Percentiles rank a stretch among this genome's conserved stretches.
phyloP scores from a whole-genome alignment of 2,797 vertebrate genomes.

The Chiloscyllium punctatum region DNA sequence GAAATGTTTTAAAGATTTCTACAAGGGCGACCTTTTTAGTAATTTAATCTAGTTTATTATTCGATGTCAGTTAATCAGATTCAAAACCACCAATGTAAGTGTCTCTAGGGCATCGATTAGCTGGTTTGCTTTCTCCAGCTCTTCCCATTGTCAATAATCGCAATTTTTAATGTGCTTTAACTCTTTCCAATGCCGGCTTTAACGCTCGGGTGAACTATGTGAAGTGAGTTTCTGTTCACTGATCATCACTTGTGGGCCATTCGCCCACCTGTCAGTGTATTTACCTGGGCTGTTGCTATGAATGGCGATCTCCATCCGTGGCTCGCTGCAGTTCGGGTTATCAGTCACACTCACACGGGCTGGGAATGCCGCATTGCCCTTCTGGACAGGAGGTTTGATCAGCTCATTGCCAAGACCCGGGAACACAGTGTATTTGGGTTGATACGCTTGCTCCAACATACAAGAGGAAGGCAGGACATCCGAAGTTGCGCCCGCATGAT shows the following conservation, averaged over 20 bases:
- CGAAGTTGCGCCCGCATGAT: not conserved
- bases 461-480: not conserved
- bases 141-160: not conserved
- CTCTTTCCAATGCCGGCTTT: not conserved
- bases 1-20: not conserved
- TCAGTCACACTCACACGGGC: not conserved
- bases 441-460: slow-evolving; percentile 9
- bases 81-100: not conserved
- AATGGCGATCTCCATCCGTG: not conserved
- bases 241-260: not conserved
- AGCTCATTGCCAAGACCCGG: not conserved
- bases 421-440: not conserved
- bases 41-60: not conserved
- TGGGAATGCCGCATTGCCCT: not conserved
- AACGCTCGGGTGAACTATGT: not conserved
- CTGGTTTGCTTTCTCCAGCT: not conserved
- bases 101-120: not conserved
- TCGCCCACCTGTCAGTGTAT: not conserved
- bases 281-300: slow-evolving; percentile 9
- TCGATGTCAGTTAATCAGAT: not conserved
- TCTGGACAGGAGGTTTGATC: not conserved
- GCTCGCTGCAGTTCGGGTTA: not conserved
- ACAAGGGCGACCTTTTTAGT: not conserved
- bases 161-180: not conserved
- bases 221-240: not conserved